Percentiles rank a stretch among this genome's conserved stretches.
These are phyloP conservation scores for Polylopha cassiicola DNA, from an alignment of 2,888 invertebrate species.

Conservation along the genomic window DNA sequence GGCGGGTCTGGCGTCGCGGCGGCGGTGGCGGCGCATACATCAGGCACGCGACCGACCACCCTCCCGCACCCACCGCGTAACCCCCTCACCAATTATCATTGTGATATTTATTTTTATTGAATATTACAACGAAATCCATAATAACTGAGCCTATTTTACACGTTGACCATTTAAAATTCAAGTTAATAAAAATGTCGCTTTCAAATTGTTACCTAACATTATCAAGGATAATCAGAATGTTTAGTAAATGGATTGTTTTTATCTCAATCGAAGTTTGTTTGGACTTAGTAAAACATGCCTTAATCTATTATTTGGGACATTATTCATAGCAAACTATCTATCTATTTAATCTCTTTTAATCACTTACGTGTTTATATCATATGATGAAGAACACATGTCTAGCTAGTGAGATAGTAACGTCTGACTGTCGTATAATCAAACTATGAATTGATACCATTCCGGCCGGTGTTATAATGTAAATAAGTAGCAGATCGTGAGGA, in stretches of 20 bases:
- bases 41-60: conserved; percentile 64
- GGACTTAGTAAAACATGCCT: too few relatives aligned
- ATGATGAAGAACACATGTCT: conserved; percentile 6
- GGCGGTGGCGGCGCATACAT: conserved; percentile 71
- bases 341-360: too few relatives aligned
- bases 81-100: conserved; percentile 56
- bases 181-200: too few relatives aligned
- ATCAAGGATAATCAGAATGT: too few relatives aligned
- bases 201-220: too few relatives aligned
- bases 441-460: conserved; percentile 17
- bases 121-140: conserved; percentile 17
- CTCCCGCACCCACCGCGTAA: conserved; percentile 29
- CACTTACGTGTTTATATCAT: conserved; percentile 15
- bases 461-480: conserved; percentile 25
- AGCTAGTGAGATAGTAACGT: conserved; percentile 6
- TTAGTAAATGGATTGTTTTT: too few relatives aligned
- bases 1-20: conserved; percentile 71
- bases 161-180: too few relatives aligned
- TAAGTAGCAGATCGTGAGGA: conserved; percentile 30
- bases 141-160: too few relatives aligned
- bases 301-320: too few relatives aligned
- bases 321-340: too few relatives aligned
- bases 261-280: too few relatives aligned
- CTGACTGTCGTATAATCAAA: conserved; percentile 17
- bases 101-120: conserved; percentile 54